Base-by-base conservation (phyloP, 2,113 vertebrate genomes). In the Datnioides undecimradiatus region DNA sequence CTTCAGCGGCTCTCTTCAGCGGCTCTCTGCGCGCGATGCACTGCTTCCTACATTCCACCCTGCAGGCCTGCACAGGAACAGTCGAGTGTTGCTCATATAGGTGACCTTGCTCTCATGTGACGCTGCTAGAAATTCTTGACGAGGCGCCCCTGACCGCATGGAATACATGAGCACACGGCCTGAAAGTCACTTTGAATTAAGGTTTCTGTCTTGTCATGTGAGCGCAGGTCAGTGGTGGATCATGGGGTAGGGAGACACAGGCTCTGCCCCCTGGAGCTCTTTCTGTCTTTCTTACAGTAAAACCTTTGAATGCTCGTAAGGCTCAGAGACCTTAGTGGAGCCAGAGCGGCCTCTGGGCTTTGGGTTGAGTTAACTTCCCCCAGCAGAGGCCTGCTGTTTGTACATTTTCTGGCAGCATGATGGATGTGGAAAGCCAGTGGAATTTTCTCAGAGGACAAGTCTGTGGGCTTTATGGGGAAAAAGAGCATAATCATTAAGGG, bases 141-240 rank as follows among this genome's bases (percentile, higher is more conserved):
- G 43, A 40, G 40, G 49, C 27, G 77, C 14, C 60, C 66, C 52
- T 16, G 66, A 73, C 80, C 12, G n/a, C 67, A 54, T 38, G 27
- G 83, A 84, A 81, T 75, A 46, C 38, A 70, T 49, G 80, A 85
- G 65, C 8, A 14, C 36, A 12, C 23, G 29, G 40, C 46, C 71
- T 36, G 23, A 80, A 82, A 84, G 87, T 90, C 83, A 87, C 83
- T 90, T 82, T 91, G 79, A 70, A 76, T 86, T 27, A 73, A 63
- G 71, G 73, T n/a, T 70, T 29, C n/a, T 13, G 38, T 45, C 13
- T n/a, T 9, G 73, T 70, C 65, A 60, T 4, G 21, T 54, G 60
- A 57, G 21, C 45, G 11, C 59, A 75, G 76, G 69, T 79, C 64
- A 68, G 76, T 3, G 34, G 43, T 51, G 59, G 55, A 80, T 83